These are phyloP conservation scores for Choristoneura rosaceana DNA, from an alignment of 2,888 invertebrate genomes.

Conservation along the genomic window DNA sequence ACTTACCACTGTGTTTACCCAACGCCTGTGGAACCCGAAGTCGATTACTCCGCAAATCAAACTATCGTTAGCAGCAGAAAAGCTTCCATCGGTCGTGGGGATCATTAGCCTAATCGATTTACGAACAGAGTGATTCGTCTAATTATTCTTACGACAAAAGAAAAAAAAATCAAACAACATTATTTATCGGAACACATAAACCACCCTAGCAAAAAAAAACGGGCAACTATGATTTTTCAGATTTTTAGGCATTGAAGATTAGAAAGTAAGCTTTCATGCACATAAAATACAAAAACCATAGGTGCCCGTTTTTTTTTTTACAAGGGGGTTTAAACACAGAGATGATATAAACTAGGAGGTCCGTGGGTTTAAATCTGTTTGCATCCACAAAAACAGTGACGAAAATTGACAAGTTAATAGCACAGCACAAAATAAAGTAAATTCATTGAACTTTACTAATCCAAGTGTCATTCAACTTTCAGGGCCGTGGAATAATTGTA, in stretches of 20 bases:
- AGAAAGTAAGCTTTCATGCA: too few species aligned
- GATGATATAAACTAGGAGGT: too few species aligned
- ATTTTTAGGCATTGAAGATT: too few species aligned
- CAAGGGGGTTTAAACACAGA: too few species aligned
- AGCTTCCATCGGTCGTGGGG: constrained; percentile 2
- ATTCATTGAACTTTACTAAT: neutral
- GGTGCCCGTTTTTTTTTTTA: too few species aligned
- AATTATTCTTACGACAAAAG: neutral
- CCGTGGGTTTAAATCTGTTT: too few species aligned
- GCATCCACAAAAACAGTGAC: neutral
- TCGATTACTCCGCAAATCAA: constrained; percentile 16
- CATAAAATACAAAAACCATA: too few species aligned
- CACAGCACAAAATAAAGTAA: neutral
- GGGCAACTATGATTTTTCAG: too few species aligned
- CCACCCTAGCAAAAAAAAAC: too few species aligned
- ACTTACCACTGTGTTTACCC: neutral
- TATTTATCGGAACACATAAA: neutral
- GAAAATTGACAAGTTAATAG: neutral
- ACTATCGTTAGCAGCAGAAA: constrained; percentile 18
- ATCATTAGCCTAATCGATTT: constrained; percentile 1
- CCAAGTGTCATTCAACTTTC: constrained; percentile 1
- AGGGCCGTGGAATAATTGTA: neutral
- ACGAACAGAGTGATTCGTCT: neutral
- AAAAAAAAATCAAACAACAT: neutral
- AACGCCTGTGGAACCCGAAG: neutral